Evolutionary conservation across 2,113 vertebrate species (phyloP), one percentile per base, ranked within the genome.

Genomic region (Sylvia atricapilla): DNA sequence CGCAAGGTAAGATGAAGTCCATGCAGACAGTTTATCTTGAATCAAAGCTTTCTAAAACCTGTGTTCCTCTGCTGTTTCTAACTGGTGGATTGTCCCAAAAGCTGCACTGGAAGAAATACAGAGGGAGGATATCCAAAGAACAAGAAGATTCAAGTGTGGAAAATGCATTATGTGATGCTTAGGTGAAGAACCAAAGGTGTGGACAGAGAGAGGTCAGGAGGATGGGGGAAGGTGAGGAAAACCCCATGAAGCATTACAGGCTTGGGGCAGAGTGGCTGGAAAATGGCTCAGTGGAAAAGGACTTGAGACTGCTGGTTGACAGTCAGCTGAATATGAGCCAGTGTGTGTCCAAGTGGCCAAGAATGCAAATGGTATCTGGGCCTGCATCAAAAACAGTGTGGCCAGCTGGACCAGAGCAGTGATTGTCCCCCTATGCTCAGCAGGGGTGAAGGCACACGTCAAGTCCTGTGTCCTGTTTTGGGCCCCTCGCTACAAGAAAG

Each of bases 141-240:
- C 30, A 72, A 58, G 59, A 25, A 62, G 16, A 78, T 23, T 58
- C 43, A 70, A 53, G 16, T 44, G 21, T 13, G 89, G 3, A 85
- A 82, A 75, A 82, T 0, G 0, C 31, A 33, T 20, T 52, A 41
- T 11, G 15, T 0, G 0, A 52, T 62, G 6, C 9, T 60, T 35
- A 70, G 59, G 27, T 53, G 50, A 88, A 62, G 43, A 64, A 49
- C 13, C 15, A 73, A 66, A 82, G 7, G 24, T 12, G 14, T n/a
- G 52, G 39, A 49, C 10, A 85, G 56, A 77, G 31, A n/a, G 14
- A n/a, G 2, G 30, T 24, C 41, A 81, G 27, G 23, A 77, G 41
- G 21, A 24, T 6, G 63, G 8, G 9, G 9, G 3, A 72, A 83
- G 5, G 1, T 27, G 13, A 46, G 41, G 35, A 64, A 80, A 88